Evolutionary conservation across 37 sponge, comb jelly and placozoan genomes (phyloP).

Genomic region (Cladorhizidae sp.): DNA sequence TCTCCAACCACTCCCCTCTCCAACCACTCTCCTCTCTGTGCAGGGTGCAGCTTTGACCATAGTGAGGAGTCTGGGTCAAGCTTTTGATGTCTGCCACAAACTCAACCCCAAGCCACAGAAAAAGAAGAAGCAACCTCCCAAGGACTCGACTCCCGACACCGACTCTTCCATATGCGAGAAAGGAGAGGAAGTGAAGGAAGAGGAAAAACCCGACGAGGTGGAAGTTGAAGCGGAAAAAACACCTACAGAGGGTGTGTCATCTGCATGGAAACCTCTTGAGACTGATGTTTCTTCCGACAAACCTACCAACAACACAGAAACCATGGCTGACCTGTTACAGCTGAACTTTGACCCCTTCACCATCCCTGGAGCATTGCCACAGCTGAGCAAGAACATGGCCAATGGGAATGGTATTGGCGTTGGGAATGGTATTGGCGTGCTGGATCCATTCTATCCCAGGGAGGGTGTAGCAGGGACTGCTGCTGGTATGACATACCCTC

Average conservation of each 20-base stretch:
- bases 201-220: slow-evolving; percentile 11
- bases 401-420: background rate
- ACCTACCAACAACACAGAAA: background rate
- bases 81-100: slow-evolving; percentile 97
- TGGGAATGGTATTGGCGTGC: too few relatives aligned
- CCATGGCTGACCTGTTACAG: slow-evolving; percentile 19
- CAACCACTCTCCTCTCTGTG: too few relatives aligned
- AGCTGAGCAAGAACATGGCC: background rate
- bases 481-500: slow-evolving; percentile 16
- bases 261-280: slow-evolving; percentile 8
- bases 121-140: slow-evolving; percentile 38
- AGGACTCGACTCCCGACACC: background rate
- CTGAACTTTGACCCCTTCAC: slow-evolving; percentile 54
- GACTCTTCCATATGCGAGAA: slow-evolving; percentile 7
- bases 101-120: slow-evolving; percentile 78
- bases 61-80: slow-evolving; percentile 94
- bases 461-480: background rate
- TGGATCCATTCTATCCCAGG: slow-evolving; percentile 21
- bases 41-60: slow-evolving; percentile 86
- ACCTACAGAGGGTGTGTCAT: background rate
- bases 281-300: slow-evolving; percentile 14
- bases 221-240: background rate
- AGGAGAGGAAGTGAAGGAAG: slow-evolving; percentile 11
- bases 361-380: background rate
- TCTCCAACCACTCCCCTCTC: too few relatives aligned